phyloP scores from a whole-genome alignment of 1,140 invertebrate species.

The Mylabris phalerata region DNA sequence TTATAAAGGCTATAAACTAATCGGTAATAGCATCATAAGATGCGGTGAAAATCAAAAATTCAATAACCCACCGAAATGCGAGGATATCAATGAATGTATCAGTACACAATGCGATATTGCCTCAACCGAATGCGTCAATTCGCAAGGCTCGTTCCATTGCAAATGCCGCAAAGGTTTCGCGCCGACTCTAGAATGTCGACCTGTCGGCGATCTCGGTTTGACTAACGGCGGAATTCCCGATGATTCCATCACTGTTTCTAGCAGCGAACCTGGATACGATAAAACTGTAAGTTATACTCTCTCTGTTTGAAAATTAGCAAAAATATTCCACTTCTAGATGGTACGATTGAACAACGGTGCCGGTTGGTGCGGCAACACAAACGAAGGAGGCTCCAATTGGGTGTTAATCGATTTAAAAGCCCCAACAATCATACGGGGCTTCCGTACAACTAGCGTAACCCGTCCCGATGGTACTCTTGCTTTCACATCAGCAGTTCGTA shows the following conservation, averaged over 20 bases:
- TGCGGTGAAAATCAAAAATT: slow-evolving; percentile 84
- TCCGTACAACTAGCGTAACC: slow-evolving; percentile 80
- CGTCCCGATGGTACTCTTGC: slow-evolving; percentile 71
- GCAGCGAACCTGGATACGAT: slow-evolving; percentile 70
- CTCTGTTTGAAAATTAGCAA: background rate
- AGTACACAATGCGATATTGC: slow-evolving; percentile 82
- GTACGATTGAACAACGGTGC: slow-evolving; percentile 72
- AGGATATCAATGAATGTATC: slow-evolving; percentile 90
- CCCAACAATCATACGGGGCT: slow-evolving; percentile 82
- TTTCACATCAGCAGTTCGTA: slow-evolving; percentile 79
- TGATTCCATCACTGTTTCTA: slow-evolving; percentile 79
- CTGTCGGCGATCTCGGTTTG: slow-evolving; percentile 80
- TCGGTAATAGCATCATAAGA: slow-evolving; percentile 78
- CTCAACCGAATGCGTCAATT: slow-evolving; percentile 88
- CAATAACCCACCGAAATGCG: slow-evolving; percentile 75
- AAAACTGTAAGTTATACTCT: slow-evolving; percentile 62
- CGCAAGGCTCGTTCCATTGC: slow-evolving; percentile 85
- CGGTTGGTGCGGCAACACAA: slow-evolving; percentile 83
- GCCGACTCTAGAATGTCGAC: slow-evolving; percentile 82
- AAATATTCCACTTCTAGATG: slow-evolving; percentile 47
- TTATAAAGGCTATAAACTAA: slow-evolving; percentile 78
- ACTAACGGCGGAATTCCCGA: slow-evolving; percentile 85
- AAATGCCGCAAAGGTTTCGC: slow-evolving; percentile 80
- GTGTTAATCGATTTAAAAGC: slow-evolving; percentile 80
- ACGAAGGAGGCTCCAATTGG: slow-evolving; percentile 82